Evolutionary conservation across 1,140 invertebrate species (phyloP), one percentile per base, ranked within the genome.

Genomic region (Anoplophora glabripennis): DNA sequence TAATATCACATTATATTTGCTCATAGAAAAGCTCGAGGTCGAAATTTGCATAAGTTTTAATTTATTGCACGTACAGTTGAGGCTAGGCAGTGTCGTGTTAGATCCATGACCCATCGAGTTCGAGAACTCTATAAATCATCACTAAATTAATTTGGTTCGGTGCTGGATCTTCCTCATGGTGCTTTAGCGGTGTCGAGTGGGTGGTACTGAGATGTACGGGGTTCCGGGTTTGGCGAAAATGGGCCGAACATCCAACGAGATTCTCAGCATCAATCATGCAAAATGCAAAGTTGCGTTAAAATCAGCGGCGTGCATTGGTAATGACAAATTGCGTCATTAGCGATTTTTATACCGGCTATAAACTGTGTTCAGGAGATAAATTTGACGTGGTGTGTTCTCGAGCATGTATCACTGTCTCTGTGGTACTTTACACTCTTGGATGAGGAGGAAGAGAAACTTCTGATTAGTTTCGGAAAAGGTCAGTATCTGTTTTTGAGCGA

Each of bases 241-340:
- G 49, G 49, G 15, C 18, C 14, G 49, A 21, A 17, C 44, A 21
- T 17, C 17, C 33, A 21, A 28, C 44, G 44, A 48, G 36, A 35
- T 48, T 28, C 17, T 1, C 21, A 35, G 15, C 33, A 47, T 21
- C 34, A 18, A 34, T 33, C 18, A 47, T 47, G 18, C 18, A 15
- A 5, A 53, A 53, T 42, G 42, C 45, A 44, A 40, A 40, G 40
- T 34, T 40, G 33, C 41, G 38, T 36, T 53, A 40, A 53, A 53
- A 36, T 40, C 49, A 53, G 41, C 17, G 33, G 15, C 41, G 41
- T 38, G 41, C 49, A 40, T 40, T 35, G 36, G 33, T 28, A 28
- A 33, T 35, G 46, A 48, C 40, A 53, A 53, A 53, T 52, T 38
- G 40, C 45, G 40, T 53, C 38, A 53, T 53, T 53, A 53, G 35